A percentile compares a stretch with the other conserved stretches of the same genome.
phyloP scores from a whole-genome alignment of 2,888 invertebrate species.

The Ormyrus thymus region DNA sequence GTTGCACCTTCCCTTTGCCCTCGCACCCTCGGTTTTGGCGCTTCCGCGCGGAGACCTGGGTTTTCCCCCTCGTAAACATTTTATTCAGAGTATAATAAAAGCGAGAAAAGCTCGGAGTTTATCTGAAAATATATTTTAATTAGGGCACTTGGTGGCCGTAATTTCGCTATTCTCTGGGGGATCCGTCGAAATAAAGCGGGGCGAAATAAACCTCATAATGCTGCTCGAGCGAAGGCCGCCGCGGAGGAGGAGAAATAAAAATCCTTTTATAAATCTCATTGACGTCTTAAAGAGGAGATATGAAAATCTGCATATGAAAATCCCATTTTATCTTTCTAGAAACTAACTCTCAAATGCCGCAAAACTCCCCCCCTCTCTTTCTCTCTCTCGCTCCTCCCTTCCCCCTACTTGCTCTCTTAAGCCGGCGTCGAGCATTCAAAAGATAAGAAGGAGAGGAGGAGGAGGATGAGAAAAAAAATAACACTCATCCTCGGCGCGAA shows the following conservation, averaged over 20 bases:
- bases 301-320: constrained; percentile 37
- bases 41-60: too few relatives aligned
- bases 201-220: constrained; percentile 4
- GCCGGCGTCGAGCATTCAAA: constrained; percentile 5
- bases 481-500: constrained; percentile 44
- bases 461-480: constrained; percentile 35
- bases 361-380: neutral
- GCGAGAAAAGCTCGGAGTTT: too few relatives aligned
- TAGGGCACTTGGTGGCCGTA: too few relatives aligned
- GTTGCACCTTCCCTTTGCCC: too few relatives aligned
- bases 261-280: constrained; percentile 26
- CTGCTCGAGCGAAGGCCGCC: neutral
- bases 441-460: constrained; percentile 25
- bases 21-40: too few relatives aligned
- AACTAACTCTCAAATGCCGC: constrained; percentile 28
- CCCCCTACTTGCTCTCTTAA: neutral
- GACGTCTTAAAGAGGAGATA: constrained; percentile 19
- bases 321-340: constrained; percentile 17
- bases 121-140: too few relatives aligned
- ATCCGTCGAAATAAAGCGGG: neutral
- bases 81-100: too few relatives aligned
- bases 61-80: too few relatives aligned
- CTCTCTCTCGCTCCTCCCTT: neutral
- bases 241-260: neutral
- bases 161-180: neutral